These are phyloP conservation scores for Diadumene lineata DNA, from an alignment of 92 coral and sea anemone genomes.

Conservation along the genomic window DNA sequence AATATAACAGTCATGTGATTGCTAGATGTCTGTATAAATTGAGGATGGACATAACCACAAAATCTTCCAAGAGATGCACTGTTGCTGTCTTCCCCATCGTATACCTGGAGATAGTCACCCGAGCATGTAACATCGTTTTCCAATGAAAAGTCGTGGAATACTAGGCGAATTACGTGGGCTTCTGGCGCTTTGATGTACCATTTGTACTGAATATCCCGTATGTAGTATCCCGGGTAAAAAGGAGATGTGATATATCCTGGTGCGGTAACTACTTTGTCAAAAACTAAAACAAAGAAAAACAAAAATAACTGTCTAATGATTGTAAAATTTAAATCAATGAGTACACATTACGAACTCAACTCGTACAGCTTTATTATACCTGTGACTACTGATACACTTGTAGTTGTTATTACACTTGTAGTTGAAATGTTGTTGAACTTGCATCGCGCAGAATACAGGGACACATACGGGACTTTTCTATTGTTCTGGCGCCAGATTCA, in stretches of 20 bases:
- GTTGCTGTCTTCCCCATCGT: constrained; percentile 37
- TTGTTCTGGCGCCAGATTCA: no score
- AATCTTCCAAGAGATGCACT: constrained; percentile 47
- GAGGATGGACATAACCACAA: constrained; percentile 68
- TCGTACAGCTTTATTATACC: no score
- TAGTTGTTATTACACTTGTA: no score
- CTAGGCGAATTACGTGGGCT: constrained; percentile 60
- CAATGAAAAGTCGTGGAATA: constrained; percentile 41
- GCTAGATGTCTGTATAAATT: constrained; percentile 41
- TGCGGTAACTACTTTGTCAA: constrained; percentile 9
- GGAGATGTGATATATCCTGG: constrained; percentile 70
- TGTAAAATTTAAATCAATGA: no score
- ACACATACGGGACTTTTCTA: no score
- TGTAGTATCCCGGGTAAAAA: constrained; percentile 74
- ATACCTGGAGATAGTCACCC: constrained; percentile 61
- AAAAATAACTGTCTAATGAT: background rate
- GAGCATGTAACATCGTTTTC: constrained; percentile 60
- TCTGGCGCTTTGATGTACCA: constrained; percentile 62
- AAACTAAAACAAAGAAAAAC: constrained; percentile 8
- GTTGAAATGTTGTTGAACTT: no score
- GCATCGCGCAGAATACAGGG: no score
- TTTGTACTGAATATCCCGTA: constrained; percentile 49
- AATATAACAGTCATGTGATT: constrained; percentile 64
- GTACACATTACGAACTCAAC: no score
- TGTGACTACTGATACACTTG: no score